Conservation (phyloP, 2,113 vertebrate species). For the Hyaena hyaena region DNA sequence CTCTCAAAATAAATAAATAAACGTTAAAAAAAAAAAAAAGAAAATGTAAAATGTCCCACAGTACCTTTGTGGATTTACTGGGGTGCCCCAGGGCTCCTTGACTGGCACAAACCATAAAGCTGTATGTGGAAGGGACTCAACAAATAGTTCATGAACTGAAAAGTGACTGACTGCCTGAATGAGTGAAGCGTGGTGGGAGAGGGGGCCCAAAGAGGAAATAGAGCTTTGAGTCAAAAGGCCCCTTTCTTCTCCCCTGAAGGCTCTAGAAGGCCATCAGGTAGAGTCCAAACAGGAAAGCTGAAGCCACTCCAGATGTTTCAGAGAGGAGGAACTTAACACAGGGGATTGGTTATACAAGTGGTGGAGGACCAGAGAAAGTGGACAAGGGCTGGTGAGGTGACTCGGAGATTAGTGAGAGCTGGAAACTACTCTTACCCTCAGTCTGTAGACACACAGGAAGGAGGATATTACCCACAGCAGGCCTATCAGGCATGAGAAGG, state of each 20-base stretch:
- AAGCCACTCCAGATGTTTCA: neutral
- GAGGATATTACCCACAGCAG: neutral
- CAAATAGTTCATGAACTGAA: neutral
- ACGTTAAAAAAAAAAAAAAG: too few relatives aligned
- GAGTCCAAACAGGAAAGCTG: neutral
- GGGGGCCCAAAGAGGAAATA: neutral
- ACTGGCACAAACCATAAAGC: neutral
- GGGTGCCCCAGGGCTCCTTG: neutral
- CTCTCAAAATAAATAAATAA: too few relatives aligned
- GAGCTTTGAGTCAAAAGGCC: neutral
- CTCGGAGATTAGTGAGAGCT: neutral
- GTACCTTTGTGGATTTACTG: neutral
- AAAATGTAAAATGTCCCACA: neutral
- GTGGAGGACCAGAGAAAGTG: neutral
- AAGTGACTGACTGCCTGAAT: neutral
- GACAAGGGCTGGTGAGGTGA: neutral
- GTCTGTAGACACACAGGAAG: neutral
- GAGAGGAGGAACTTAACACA: neutral
- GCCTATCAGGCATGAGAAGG: too few relatives aligned
- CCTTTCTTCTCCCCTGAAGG: neutral
- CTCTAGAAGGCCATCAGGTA: neutral
- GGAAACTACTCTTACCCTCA: neutral
- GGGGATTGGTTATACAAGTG: neutral
- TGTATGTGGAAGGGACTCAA: neutral
- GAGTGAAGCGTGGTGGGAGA: neutral